Evolutionary conservation across 2,797 vertebrate species (phyloP), one percentile per base, ranked within the genome.

Genomic region (Trachurus trachurus): DNA sequence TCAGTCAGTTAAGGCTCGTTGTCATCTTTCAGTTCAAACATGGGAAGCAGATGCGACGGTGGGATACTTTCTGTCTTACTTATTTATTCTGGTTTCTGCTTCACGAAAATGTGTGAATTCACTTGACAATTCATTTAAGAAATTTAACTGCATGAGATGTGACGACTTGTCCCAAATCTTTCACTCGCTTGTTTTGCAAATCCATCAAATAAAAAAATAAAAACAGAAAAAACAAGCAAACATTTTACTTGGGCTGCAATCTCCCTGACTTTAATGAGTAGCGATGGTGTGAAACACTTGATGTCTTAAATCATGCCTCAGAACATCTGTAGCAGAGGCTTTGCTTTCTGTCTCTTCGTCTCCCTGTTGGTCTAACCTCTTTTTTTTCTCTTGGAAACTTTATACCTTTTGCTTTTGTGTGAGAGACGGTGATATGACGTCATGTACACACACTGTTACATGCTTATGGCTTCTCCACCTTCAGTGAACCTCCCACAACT

Each of bases 131-230:
- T 83, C 59, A 72, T 81, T 59, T 54, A 70, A 62, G 62, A 74
- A 78, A 81, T 84, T 59, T 77, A 83, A 84, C 34, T 50, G 60
- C 49, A 29, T 49, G 63, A 84, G 76, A 86, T 66, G 16, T 2
- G 52, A 71, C 68, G 47, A 64, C 52, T 60, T 75, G 78, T 89
- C 86, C 77, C 34, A 29, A 88, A 83, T 89, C 80, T 90, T 88
- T 91, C 83, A 85, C 71, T 61, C 7, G 26, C 65, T 79, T 64
- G 29, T 81, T 86, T 84, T 87, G 44, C 22, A 78, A 62, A 74
- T 84, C 78, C 56, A 45, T 78, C 63, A 34, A 34, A 34, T 2
- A 37, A 37, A 37, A 37, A 8, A 37, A 37, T 52, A 61, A 65
- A 71, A 6, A 61, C 26, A 26, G 26, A 42, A 76, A 66, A 85